Evolutionary conservation across 2,888 invertebrate genomes (phyloP).

Genomic region (Caenorhabditis imperialis): DNA sequence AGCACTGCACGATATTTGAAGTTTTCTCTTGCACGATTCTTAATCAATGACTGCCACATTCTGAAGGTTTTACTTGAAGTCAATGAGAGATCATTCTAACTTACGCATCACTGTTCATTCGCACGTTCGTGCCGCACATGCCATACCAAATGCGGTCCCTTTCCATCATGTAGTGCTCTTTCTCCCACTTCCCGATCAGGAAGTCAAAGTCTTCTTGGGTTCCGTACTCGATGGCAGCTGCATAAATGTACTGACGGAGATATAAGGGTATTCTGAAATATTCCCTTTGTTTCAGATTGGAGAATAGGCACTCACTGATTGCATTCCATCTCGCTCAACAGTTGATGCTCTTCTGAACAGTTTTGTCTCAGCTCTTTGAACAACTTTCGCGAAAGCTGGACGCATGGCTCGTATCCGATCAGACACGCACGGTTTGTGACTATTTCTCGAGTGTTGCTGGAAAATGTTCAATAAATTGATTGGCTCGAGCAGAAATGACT

Average conservation of each 20-base stretch:
- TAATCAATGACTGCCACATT: slow-evolving; percentile 23
- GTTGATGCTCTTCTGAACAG: slow-evolving; percentile 43
- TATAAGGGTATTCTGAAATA: slow-evolving; percentile 59
- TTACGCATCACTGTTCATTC: slow-evolving; percentile 30
- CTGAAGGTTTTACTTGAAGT: too few relatives aligned
- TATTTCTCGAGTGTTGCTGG: slow-evolving; percentile 31
- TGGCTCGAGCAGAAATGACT: background rate
- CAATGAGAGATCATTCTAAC: too few relatives aligned
- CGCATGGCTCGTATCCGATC: slow-evolving; percentile 62
- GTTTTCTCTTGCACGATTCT: slow-evolving; percentile 35
- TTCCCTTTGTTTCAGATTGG: background rate
- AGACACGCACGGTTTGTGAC: slow-evolving; percentile 44
- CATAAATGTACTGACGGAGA: slow-evolving; percentile 55
- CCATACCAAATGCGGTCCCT: slow-evolving; percentile 53
- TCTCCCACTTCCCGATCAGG: slow-evolving; percentile 57
- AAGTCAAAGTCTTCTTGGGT: slow-evolving; percentile 62
- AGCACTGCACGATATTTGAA: background rate
- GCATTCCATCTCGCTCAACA: slow-evolving; percentile 55
- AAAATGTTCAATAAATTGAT: slow-evolving; percentile 13
- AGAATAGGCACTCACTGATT: slow-evolving; percentile 52
- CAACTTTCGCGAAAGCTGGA: slow-evolving; percentile 41
- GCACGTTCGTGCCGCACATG: slow-evolving; percentile 38
- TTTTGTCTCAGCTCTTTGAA: slow-evolving; percentile 46
- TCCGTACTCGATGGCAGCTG: slow-evolving; percentile 60
- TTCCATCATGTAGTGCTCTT: slow-evolving; percentile 58